phyloP scores from a whole-genome alignment of 2,113 vertebrate species.

The Laticauda colubrina region DNA sequence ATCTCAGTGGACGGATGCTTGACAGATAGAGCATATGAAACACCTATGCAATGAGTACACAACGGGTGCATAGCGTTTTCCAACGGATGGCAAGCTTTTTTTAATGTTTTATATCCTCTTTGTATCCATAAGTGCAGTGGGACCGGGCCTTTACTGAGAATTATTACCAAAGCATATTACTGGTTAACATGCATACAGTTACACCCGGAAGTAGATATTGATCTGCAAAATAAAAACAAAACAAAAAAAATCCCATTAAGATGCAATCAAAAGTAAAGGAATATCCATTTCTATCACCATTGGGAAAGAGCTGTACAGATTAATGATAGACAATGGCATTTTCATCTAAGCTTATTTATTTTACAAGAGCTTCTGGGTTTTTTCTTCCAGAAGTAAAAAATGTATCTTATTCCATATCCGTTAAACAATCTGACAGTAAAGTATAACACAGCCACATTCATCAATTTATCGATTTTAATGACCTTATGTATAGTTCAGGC shows the following conservation, averaged over 20 bases:
- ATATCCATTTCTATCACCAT: slow-evolving; percentile 74
- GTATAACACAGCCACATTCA: background rate
- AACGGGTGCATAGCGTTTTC: no score
- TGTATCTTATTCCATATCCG: slow-evolving; percentile 42
- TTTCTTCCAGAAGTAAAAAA: slow-evolving; percentile 50
- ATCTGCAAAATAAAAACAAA: slow-evolving; percentile 36
- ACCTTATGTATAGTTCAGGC: background rate
- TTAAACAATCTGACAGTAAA: slow-evolving; percentile 11
- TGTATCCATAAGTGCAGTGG: no score
- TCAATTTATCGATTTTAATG: background rate
- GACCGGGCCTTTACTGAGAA: slow-evolving; percentile 7
- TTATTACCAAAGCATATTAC: slow-evolving; percentile 33
- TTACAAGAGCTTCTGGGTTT: slow-evolving; percentile 67
- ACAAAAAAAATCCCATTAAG: slow-evolving; percentile 47
- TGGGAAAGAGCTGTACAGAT: slow-evolving; percentile 70
- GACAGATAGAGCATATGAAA: no score
- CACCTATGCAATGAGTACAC: no score
- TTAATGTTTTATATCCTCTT: no score
- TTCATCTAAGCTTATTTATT: slow-evolving; percentile 79
- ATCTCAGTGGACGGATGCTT: no score
- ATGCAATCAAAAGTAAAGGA: slow-evolving; percentile 77
- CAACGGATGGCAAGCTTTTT: no score
- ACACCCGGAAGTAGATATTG: slow-evolving; percentile 29
- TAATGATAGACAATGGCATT: slow-evolving; percentile 77
- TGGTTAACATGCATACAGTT: slow-evolving; percentile 23